phyloP scores from a whole-genome alignment of 2,797 vertebrate species.

The Prionace glauca region DNA sequence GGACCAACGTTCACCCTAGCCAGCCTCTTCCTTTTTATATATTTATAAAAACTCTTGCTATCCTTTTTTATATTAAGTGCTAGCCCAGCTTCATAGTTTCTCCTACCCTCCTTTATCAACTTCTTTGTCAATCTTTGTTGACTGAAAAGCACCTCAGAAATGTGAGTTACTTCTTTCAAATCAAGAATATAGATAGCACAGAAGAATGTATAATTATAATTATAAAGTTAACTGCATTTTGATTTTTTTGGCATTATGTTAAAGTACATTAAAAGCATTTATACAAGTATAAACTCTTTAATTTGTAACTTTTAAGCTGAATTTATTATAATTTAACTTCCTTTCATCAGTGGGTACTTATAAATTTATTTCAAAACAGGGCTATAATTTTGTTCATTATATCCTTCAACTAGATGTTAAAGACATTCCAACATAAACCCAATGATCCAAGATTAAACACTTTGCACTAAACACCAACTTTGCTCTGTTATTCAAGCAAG shows the following conservation, averaged over 20 bases:
- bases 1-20: no score
- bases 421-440: not conserved
- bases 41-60: no score
- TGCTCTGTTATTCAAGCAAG: not conserved
- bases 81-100: no score
- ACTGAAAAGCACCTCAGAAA: not conserved
- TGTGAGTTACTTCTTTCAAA: not conserved
- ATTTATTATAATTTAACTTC: not conserved
- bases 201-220: not conserved
- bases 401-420: not conserved
- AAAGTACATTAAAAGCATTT: not conserved
- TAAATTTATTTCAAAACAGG: not conserved
- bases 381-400: slow-evolving; percentile 29
- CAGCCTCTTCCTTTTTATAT: no score
- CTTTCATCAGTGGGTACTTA: not conserved
- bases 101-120: no score
- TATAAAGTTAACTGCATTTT: not conserved
- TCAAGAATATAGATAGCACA: no score
- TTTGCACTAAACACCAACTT: not conserved
- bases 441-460: not conserved
- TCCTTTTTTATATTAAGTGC: no score
- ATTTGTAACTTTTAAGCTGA: not conserved
- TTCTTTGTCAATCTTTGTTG: no score
- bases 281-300: slow-evolving; percentile 18
- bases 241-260: not conserved